These are phyloP conservation scores for Corynorhinus townsendii DNA, from an alignment of 2,113 vertebrate genomes.

Conservation along the genomic window DNA sequence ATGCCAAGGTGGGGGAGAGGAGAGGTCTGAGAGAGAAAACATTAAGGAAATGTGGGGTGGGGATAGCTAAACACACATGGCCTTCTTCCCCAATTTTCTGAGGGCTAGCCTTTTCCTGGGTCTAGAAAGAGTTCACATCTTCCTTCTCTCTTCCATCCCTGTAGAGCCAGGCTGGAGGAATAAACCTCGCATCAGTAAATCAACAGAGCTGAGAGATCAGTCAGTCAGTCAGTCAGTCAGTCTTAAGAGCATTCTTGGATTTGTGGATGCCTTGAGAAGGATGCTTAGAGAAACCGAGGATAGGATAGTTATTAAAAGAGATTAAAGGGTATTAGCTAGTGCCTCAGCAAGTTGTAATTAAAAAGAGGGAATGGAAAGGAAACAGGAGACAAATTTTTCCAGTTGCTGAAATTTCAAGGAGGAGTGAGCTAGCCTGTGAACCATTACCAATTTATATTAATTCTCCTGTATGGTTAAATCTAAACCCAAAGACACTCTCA, in stretches of 20 bases:
- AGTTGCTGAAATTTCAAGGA: conserved; percentile 80
- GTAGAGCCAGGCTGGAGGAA: not conserved
- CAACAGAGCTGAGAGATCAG: conserved; percentile 72
- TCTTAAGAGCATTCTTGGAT: conserved; percentile 78
- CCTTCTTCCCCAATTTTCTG: not conserved
- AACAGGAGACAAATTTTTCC: conserved; percentile 79
- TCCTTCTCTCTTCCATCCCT: conserved; percentile 16
- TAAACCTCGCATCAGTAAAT: conserved; percentile 61
- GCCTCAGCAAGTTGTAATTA: conserved; percentile 80
- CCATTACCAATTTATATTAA: conserved; percentile 80
- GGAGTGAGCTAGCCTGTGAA: conserved; percentile 74
- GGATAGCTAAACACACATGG: not conserved
- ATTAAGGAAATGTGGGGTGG: not conserved
- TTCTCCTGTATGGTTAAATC: conserved; percentile 74
- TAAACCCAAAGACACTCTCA: conserved; percentile 71
- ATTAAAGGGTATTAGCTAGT: conserved; percentile 82
- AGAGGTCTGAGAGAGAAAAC: not conserved
- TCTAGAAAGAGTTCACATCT: conserved; percentile 26
- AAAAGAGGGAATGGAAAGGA: conserved; percentile 48
- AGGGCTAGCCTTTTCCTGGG: not conserved
- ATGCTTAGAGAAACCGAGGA: conserved; percentile 75
- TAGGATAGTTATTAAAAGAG: conserved; percentile 82
- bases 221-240: conserved; percentile 78
- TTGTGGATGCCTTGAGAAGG: conserved; percentile 76
- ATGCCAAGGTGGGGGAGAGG: not conserved